Percentiles rank a stretch among this genome's conserved stretches.
Conservation (phyloP, 1,140 invertebrate genomes). For the Lasioglossum baleicum region DNA sequence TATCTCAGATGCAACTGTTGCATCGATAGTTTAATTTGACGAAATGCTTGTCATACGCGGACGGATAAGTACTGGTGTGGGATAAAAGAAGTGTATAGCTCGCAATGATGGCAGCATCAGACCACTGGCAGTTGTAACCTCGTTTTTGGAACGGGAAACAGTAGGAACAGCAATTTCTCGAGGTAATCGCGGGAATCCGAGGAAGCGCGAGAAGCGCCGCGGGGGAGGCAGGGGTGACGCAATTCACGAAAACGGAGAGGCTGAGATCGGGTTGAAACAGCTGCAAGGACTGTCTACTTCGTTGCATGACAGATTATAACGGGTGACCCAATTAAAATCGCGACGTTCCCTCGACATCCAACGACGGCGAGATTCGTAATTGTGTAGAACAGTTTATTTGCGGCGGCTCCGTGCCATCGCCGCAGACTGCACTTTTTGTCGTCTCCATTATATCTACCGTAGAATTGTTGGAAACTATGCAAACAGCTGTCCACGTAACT, state of each 20-base stretch:
- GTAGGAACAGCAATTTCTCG: conserved; percentile 38
- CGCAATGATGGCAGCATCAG: too few species aligned
- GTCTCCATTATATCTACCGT: too few species aligned
- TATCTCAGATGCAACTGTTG: too few species aligned
- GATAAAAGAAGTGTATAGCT: not conserved
- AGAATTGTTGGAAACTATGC: too few species aligned
- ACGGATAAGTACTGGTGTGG: not conserved
- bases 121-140: not conserved
- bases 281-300: conserved; percentile 53
- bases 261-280: conserved; percentile 53
- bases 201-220: conserved; percentile 35
- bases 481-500: too few species aligned
- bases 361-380: conserved; percentile 10
- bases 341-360: conserved; percentile 21
- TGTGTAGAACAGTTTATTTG: conserved; percentile 19
- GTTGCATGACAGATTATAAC: conserved; percentile 69
- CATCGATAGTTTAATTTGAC: not conserved
- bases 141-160: conserved; percentile 45
- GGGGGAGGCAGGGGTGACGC: conserved; percentile 14
- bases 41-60: not conserved
- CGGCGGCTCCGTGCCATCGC: not conserved
- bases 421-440: not conserved
- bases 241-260: conserved; percentile 48
- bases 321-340: conserved; percentile 72
- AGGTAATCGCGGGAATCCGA: conserved; percentile 39